Evolutionary conservation across 2,113 vertebrate species (phyloP), one percentile per base, ranked within the genome.

Genomic region (Pelusios castaneus): DNA sequence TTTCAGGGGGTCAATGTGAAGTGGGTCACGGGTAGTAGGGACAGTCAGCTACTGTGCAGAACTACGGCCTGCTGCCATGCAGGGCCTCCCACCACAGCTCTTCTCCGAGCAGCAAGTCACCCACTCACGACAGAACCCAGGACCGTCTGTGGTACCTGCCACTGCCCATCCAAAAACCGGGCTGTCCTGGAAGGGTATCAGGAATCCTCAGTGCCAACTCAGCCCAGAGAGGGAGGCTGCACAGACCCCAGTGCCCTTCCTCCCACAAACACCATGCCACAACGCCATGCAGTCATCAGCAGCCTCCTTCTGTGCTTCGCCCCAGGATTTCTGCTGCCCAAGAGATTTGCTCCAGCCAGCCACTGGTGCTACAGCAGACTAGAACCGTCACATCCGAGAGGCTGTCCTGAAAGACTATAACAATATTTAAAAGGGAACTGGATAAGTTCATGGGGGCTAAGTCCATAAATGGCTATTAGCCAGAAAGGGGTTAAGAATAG

Each of bases 261-360:
- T 83, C 87, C 80, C 3, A 79, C 70, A 81, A 63, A 22, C 17
- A n/a, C n/a, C n/a, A n/a, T 27, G 17, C 1, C 10, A n/a, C n/a
- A n/a, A n/a, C n/a, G n/a, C n/a, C n/a, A n/a, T 52, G 56, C 58
- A 43, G 38, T 10, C 5, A 29, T 60, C 88, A 76, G 60, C 78
- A 89, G 38, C 22, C 6, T 82, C 3, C 1, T 1, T 0, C 8
- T 2, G 43, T 1, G 4, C 25, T 3, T 56, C 6, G 29, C 17
- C 5, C 2, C 0, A 91, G 49, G 63, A 70, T 10, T 85, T 63
- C 60, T 9, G 31, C 8, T 3, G 81, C 38, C 1, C 86, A 85
- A 31, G 63, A 6, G 8, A 49, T 3, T 58, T 38, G 89, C 67
- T 54, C 43, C 67, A 55, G 91, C 25, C 22, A n/a, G 51, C 90